These are phyloP conservation scores for Grallaria varia DNA, from an alignment of 2,113 vertebrate genomes.

Conservation along the genomic window DNA sequence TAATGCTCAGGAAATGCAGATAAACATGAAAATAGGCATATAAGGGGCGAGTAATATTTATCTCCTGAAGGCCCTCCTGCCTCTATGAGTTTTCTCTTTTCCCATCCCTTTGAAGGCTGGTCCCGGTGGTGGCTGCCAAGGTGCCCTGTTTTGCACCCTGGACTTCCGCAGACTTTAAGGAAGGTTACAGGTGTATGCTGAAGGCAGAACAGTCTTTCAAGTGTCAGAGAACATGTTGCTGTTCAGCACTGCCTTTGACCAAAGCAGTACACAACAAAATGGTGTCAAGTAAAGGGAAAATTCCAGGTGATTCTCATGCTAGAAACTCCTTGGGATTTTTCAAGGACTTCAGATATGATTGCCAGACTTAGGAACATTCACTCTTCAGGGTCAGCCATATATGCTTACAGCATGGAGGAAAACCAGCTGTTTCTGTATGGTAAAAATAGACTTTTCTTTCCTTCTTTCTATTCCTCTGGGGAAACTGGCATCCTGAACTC, in stretches of 20 bases:
- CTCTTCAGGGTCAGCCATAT: not conserved
- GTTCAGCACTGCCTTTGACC: not conserved
- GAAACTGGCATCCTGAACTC: not conserved
- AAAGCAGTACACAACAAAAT: not conserved
- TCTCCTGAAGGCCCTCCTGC: not conserved
- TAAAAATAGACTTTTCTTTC: not conserved
- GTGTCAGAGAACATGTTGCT: not conserved
- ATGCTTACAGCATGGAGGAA: not conserved
- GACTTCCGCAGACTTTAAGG: not conserved
- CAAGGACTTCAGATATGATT: not conserved
- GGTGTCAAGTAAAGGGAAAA: not conserved
- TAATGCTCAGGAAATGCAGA: not conserved
- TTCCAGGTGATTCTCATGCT: not conserved
- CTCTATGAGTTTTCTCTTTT: not conserved
- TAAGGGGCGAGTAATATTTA: not conserved
- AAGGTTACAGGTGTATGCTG: not conserved
- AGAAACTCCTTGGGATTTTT: not conserved
- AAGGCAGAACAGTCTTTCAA: not conserved
- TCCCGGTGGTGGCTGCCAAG: not conserved
- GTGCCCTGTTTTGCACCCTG: constrained; percentile 2
- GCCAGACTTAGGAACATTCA: not conserved
- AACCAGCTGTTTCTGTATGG: not conserved
- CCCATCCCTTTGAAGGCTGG: not conserved
- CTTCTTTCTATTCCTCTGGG: not conserved
- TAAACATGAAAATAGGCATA: not conserved